phyloP scores from a whole-genome alignment of 2,797 vertebrate species.

The Amniataba percoides region DNA sequence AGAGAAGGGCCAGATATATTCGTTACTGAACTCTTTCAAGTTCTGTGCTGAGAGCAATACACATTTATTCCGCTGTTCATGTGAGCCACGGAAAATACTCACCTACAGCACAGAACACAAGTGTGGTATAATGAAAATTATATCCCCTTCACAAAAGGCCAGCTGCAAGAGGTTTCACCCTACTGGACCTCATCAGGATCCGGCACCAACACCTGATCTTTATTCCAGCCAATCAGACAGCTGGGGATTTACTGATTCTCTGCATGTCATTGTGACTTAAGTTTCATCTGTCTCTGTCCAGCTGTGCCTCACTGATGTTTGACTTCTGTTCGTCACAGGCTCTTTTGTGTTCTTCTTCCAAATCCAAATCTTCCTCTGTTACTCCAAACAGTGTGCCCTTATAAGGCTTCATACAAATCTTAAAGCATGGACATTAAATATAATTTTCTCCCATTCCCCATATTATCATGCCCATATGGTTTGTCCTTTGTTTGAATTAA shows the following conservation, averaged over 20 bases:
- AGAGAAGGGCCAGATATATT: slow-evolving; percentile 19
- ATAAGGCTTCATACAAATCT: neutral
- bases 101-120: neutral
- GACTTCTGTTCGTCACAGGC: neutral
- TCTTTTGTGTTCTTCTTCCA: neutral
- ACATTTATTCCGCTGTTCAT: neutral
- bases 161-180: slow-evolving; percentile 23
- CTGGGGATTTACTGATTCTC: slow-evolving; percentile 6
- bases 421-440: neutral
- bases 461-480: neutral
- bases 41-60: neutral
- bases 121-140: slow-evolving; percentile 6
- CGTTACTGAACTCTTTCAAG: neutral
- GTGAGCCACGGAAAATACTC: neutral
- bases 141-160: neutral
- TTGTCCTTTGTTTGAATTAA: neutral
- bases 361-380: neutral
- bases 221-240: slow-evolving; percentile 18
- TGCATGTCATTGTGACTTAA: slow-evolving; percentile 20
- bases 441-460: neutral
- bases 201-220: slow-evolving; percentile 33
- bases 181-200: neutral
- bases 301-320: neutral
- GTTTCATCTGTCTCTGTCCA: slow-evolving; percentile 11
- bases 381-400: neutral